Evolutionary conservation across 2,113 vertebrate genomes (phyloP).

Genomic region (Crocuta crocuta): DNA sequence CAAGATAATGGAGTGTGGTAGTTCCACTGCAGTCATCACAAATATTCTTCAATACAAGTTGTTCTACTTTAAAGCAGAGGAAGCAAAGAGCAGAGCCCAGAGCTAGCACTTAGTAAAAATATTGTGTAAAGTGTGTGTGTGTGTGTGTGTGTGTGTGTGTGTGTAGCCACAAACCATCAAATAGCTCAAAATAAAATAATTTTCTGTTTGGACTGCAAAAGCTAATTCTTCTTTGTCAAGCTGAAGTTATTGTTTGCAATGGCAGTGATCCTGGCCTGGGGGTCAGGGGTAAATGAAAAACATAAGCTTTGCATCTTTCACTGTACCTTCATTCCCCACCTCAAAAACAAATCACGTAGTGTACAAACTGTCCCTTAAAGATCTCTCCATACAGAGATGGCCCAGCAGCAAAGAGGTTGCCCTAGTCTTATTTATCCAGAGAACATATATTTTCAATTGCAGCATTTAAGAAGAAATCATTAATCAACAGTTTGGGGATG

Average conservation of each 20-base stretch:
- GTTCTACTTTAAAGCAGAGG: neutral
- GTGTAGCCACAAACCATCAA: neutral
- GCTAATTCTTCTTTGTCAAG: neutral
- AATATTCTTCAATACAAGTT: neutral
- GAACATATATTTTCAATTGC: neutral
- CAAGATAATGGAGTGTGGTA: neutral
- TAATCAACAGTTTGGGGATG: neutral
- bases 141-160: neutral
- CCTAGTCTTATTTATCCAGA: neutral
- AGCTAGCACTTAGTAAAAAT: neutral
- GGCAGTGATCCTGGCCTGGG: neutral
- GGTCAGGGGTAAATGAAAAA: neutral
- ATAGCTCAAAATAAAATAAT: neutral
- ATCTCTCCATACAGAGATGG: neutral
- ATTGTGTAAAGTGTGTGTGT: neutral
- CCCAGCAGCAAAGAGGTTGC: neutral
- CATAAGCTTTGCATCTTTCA: neutral
- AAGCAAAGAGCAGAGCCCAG: neutral
- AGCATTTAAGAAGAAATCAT: neutral
- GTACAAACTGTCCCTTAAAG: neutral
- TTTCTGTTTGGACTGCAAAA: neutral
- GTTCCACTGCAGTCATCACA: neutral
- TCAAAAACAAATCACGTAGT: neutral
- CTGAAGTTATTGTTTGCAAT: neutral
- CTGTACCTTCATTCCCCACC: neutral